A percentile compares a stretch with the other conserved stretches of the same genome.
phyloP scores from a whole-genome alignment of 2,113 vertebrate species.

The Numenius arquata region DNA sequence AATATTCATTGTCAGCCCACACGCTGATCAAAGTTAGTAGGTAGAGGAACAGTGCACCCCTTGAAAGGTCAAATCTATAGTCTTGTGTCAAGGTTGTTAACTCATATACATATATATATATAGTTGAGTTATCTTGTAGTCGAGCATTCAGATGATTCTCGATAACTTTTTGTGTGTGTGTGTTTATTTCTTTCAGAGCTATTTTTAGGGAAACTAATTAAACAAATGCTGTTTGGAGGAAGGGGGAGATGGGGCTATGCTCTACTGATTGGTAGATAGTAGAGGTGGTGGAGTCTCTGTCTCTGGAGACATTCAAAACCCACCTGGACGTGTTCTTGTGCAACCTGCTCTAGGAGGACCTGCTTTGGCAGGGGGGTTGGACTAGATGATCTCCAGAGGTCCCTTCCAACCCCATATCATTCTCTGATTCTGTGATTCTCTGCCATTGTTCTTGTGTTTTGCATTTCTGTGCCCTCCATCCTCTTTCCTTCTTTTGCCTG shows the following conservation, averaged over 20 bases:
- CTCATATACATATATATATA: neutral
- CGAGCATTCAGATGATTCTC: neutral
- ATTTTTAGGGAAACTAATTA: neutral
- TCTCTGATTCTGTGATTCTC: neutral
- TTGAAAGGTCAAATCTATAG: neutral
- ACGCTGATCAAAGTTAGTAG: neutral
- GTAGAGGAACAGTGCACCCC: neutral
- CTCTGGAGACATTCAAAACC: no score
- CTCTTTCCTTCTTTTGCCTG: neutral
- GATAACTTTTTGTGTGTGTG: neutral
- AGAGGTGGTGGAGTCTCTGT: no score
- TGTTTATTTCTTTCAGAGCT: neutral
- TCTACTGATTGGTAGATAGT: neutral
- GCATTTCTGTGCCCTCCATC: neutral
- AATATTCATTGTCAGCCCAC: neutral
- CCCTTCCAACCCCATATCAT: no score
- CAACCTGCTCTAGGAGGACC: no score
- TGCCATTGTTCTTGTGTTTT: neutral
- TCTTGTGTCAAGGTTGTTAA: neutral
- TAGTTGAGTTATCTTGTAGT: neutral
- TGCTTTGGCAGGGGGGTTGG: no score
- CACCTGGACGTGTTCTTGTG: no score
- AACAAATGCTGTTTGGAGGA: neutral
- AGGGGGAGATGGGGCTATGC: neutral
- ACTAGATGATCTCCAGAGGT: no score